Percentiles rank a stretch among this genome's conserved stretches.
phyloP scores from a whole-genome alignment of 2,113 vertebrate genomes.

The Siniperca chuatsi region DNA sequence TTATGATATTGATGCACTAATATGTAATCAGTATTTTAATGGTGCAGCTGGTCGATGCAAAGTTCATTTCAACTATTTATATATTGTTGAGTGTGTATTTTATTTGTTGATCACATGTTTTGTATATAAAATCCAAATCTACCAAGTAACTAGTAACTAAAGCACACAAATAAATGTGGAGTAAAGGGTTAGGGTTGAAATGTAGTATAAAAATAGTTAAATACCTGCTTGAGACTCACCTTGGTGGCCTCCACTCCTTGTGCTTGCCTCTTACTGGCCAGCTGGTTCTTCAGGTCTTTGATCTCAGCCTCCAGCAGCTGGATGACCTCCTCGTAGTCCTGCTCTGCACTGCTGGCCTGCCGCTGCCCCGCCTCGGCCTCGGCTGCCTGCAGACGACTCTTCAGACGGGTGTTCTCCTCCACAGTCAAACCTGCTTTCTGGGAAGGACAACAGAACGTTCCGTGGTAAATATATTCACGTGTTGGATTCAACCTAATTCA shows the following conservation, averaged over 20 bases:
- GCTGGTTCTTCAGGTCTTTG: conserved; percentile 90
- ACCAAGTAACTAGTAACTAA: neutral
- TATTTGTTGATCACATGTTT: neutral
- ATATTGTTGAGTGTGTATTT: neutral
- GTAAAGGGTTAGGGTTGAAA: too few relatives aligned
- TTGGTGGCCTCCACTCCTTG: conserved; percentile 69
- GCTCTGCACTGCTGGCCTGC: conserved; percentile 86
- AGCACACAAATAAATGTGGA: neutral
- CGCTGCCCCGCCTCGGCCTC: conserved; percentile 82
- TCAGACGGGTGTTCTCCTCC: conserved; percentile 87
- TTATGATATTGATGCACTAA: too few relatives aligned
- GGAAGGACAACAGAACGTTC: neutral
- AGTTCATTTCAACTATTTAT: neutral
- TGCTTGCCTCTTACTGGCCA: conserved; percentile 80
- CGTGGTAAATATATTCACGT: neutral
- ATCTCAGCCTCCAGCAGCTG: conserved; percentile 92
- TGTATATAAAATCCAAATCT: neutral
- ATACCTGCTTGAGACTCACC: conserved; percentile 32
- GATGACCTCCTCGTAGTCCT: conserved; percentile 94
- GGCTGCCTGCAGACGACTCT: conserved; percentile 85
- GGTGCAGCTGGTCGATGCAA: neutral
- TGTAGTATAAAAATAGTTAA: neutral
- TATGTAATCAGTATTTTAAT: neutral
- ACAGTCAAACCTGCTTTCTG: conserved; percentile 88
- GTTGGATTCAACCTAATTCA: neutral